These are phyloP conservation scores for Tiaroga cobitis DNA, from an alignment of 2,797 vertebrate species.

Conservation along the genomic window DNA sequence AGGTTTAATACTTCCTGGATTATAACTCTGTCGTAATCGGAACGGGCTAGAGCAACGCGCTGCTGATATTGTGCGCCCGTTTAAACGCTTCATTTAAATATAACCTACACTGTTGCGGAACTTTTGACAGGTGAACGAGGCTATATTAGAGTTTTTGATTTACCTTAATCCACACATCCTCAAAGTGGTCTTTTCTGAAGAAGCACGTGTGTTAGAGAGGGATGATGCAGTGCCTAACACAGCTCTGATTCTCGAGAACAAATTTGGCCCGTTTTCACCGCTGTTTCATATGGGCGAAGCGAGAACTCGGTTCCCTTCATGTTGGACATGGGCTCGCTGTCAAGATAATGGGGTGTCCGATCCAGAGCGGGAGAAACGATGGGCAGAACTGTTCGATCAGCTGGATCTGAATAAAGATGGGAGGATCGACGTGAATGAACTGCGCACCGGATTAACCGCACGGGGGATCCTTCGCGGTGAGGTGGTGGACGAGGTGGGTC, in stretches of 20 bases:
- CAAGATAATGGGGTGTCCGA: constrained; percentile 64
- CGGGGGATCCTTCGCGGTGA: constrained; percentile 73
- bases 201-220: not conserved
- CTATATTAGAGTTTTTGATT: not conserved
- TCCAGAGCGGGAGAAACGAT: constrained; percentile 72
- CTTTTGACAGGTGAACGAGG: not conserved
- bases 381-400: constrained; percentile 82
- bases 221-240: not conserved
- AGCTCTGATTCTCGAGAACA: not conserved
- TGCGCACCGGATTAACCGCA: constrained; percentile 78
- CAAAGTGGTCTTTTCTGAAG: not conserved
- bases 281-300: constrained; percentile 71
- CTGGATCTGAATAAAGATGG: constrained; percentile 87
- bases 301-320: constrained; percentile 54
- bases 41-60: constrained; percentile 6
- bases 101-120: not conserved
- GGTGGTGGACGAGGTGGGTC: constrained; percentile 80
- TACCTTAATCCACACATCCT: not conserved
- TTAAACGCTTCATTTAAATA: not conserved
- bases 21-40: constrained; percentile 40
- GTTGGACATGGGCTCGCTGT: constrained; percentile 56
- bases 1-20: constrained; percentile 51
- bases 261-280: not conserved
- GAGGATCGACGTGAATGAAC: constrained; percentile 81
- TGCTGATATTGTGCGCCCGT: not conserved